Evolutionary conservation across 2,888 invertebrate genomes (phyloP).

Genomic region (Harpagoxenus sublaevis): DNA sequence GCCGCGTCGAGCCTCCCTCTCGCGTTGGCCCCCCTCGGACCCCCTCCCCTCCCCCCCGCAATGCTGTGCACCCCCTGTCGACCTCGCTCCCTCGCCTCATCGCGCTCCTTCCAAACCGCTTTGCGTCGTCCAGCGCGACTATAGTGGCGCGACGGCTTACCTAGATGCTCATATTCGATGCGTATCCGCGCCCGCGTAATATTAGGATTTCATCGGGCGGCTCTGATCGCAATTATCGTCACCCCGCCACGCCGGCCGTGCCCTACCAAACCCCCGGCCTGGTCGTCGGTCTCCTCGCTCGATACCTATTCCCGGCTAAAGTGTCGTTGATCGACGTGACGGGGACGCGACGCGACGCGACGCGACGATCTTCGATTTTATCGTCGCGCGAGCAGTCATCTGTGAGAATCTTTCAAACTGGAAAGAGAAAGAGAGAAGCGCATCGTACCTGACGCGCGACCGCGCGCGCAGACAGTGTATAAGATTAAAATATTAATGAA

Average conservation of each 20-base stretch:
- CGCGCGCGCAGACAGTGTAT: not conserved
- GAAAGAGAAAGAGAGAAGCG: conserved; percentile 23
- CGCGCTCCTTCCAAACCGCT: conserved; percentile 40
- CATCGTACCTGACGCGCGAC: not conserved
- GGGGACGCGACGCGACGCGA: not conserved
- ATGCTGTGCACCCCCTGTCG: conserved; percentile 8
- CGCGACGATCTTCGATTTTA: conserved; percentile 47
- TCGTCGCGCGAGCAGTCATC: conserved; percentile 34
- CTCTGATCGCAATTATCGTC: conserved; percentile 77
- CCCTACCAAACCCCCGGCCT: conserved; percentile 21
- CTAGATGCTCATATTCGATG: conserved; percentile 76
- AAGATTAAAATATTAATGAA: conserved; percentile 34
- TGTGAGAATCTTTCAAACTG: conserved; percentile 33
- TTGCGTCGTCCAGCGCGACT: conserved; percentile 44
- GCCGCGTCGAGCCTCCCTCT: conserved; percentile 76
- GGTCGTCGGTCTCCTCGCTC: conserved; percentile 17
- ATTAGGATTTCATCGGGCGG: conserved; percentile 81
- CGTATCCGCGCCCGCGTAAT: conserved; percentile 77
- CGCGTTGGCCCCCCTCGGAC: conserved; percentile 23
- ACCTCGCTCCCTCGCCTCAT: conserved; percentile 26
- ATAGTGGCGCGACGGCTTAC: conserved; percentile 69
- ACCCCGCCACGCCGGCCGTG: conserved; percentile 57
- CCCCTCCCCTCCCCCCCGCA: not conserved
- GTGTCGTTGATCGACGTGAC: conserved; percentile 48
- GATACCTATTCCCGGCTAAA: conserved; percentile 34